Base-by-base conservation (phyloP, 2,888 invertebrate genomes). In the Phania funesta region DNA sequence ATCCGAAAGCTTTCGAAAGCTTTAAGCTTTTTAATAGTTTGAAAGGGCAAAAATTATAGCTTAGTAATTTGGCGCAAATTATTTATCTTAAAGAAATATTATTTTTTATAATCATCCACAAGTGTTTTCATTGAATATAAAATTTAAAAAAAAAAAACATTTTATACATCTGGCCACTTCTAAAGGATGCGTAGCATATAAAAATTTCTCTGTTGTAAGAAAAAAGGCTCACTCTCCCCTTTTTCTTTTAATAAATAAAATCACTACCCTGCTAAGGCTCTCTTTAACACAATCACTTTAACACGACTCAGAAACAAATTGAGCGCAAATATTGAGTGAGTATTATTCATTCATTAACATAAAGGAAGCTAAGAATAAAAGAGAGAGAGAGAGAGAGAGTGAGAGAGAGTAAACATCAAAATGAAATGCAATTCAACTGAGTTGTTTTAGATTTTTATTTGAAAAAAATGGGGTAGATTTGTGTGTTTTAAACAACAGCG, bases 391-490 rank as follows among this genome's bases (percentile, higher is more conserved):
- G 29, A 20, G n/a, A 35, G 5, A 26, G 8, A 68, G 6, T 11
- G 46, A 64, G 29, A 50, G 13, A 64, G 9, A 26, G 13, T 26
- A 4, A 8, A 58, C 9, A 64, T 64, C 7, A 46, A 48, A 18
- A 26, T 46, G 35, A 32, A 75, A 48, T 67, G 65, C 65, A 73
- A 60, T 60, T 52, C 5, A 11, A 32, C 52, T 62, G 62, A 62
- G 35, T 41, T 54, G 60, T 64, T 56, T 44, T 64, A 16, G 13
- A 54, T 20, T 29, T 35, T 16, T 7, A 50, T n/a, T n/a, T n/a
- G n/a, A 8, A n/a, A 24, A 54, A 56, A 80, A 56, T 56, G 81
- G 82, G 82, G 82, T 82, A 64, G 82, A 62, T 60, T 77, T 80
- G 48, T 67, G n/a, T 9, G 20, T 22, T 24, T 48, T 13, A 24